Percentiles rank a stretch among this genome's conserved stretches.
Conservation (phyloP, 2,797 vertebrate species). For the Rousettus madagascariensis region DNA sequence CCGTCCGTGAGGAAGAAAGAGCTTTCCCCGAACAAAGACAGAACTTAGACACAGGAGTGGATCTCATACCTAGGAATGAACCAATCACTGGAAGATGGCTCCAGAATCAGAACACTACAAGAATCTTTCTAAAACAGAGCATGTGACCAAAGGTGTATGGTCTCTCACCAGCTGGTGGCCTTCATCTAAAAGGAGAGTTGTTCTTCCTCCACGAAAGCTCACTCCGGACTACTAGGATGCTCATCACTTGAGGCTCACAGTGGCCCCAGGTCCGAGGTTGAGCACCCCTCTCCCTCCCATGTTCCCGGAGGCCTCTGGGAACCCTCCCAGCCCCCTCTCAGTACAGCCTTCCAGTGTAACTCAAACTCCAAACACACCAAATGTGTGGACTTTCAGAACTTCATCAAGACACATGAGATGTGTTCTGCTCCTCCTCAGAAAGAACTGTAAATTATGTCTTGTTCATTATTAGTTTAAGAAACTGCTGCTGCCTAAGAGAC, state of each 20-base stretch:
- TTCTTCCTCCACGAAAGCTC: neutral
- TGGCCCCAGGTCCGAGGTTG: neutral
- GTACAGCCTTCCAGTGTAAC: neutral
- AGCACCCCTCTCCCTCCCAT: neutral
- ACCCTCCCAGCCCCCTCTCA: neutral
- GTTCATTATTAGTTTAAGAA: neutral
- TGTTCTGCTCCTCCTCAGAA: neutral
- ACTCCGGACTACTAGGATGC: neutral
- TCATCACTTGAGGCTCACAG: neutral
- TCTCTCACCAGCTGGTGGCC: neutral
- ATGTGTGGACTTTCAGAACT: neutral
- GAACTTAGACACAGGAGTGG: neutral
- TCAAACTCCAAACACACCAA: neutral
- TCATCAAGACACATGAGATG: neutral
- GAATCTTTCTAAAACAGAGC: neutral
- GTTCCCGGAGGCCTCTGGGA: neutral
- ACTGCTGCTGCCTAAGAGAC: too few species aligned
- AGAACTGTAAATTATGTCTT: neutral
- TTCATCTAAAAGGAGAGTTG: neutral
- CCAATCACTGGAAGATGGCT: neutral
- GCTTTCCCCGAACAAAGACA: neutral
- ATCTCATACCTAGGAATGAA: neutral
- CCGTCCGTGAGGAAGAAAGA: neutral
- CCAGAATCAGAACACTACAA: neutral
- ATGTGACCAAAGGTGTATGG: accelerated